phyloP scores from a whole-genome alignment of 92 coral and sea anemone genomes.

The Scolanthus callimorphus region DNA sequence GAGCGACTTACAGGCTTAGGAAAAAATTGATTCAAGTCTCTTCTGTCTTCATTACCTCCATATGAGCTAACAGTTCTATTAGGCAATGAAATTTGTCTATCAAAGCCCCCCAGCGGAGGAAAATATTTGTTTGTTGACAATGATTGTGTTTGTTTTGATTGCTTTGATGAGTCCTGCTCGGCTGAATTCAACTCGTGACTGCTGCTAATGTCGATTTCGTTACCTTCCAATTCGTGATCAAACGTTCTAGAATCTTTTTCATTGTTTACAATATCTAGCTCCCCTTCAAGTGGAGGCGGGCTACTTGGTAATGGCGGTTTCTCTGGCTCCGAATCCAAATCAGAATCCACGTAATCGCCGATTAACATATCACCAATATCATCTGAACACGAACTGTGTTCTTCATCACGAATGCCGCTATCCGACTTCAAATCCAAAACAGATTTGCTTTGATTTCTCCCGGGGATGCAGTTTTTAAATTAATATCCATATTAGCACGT shows the following conservation, averaged over 20 bases:
- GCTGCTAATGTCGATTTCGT: not conserved
- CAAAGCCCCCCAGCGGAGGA: not conserved
- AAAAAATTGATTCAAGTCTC: too few species aligned
- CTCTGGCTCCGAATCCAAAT: slow-evolving; percentile 2
- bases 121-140: not conserved
- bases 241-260: not conserved
- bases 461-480: too few species aligned
- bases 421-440: too few species aligned
- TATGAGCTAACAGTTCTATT: not conserved
- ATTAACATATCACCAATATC: slow-evolving; percentile 41
- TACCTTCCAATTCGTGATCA: not conserved
- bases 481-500: too few species aligned
- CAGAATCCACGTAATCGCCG: slow-evolving; percentile 34
- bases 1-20: too few species aligned
- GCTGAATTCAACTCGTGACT: not conserved
- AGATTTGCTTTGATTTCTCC: too few species aligned
- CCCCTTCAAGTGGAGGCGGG: slow-evolving; percentile 14
- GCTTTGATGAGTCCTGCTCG: not conserved
- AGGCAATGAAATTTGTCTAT: slow-evolving; percentile 4
- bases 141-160: not conserved
- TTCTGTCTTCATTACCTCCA: too few species aligned
- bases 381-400: too few species aligned
- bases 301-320: slow-evolving; percentile 18
- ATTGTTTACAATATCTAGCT: not conserved
- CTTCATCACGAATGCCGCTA: too few species aligned